phyloP scores from a whole-genome alignment of 2,888 invertebrate species.

The Drosophila stalkeri region DNA sequence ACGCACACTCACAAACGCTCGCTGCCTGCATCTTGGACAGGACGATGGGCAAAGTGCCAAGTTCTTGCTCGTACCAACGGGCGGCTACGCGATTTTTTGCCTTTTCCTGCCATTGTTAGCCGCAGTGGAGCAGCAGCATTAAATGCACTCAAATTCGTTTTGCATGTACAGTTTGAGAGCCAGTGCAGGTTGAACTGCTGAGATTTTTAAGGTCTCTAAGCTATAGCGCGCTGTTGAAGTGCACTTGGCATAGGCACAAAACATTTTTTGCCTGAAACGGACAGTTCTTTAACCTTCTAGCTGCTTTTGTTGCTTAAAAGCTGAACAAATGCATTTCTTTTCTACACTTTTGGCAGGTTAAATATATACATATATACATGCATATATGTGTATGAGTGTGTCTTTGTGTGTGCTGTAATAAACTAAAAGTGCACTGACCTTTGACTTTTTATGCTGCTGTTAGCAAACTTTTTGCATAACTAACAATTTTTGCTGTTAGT shows the following conservation, averaged over 20 bases:
- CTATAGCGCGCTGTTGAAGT: conserved; percentile 25
- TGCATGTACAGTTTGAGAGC: conserved; percentile 52
- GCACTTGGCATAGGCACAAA: conserved; percentile 37
- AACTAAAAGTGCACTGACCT: conserved; percentile 72
- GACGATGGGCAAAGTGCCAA: conserved; percentile 70
- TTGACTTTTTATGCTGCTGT: conserved; percentile 57
- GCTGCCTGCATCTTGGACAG: conserved; percentile 32
- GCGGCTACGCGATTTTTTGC: conserved; percentile 13
- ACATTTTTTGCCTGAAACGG: conserved; percentile 21
- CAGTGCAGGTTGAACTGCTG: conserved; percentile 35
- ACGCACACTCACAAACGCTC: not conserved
- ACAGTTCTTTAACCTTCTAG: conserved; percentile 59
- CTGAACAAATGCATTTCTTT: conserved; percentile 5
- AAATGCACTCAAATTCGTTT: conserved; percentile 34
- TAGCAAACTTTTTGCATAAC: conserved; percentile 74
- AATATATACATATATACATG: not conserved
- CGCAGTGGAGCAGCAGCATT: conserved; percentile 35
- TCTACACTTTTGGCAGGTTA: not conserved
- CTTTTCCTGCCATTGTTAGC: conserved; percentile 25
- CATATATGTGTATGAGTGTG: not conserved
- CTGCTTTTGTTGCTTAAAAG: conserved; percentile 61
- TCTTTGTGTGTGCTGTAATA: conserved; percentile 37
- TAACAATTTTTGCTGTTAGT: conserved; percentile 42
- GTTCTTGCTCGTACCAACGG: conserved; percentile 23
- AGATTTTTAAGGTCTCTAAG: not conserved